Percentiles rank a stretch among this genome's conserved stretches.
Conservation (phyloP, 1,140 invertebrate species). For the Conus betulinus region DNA sequence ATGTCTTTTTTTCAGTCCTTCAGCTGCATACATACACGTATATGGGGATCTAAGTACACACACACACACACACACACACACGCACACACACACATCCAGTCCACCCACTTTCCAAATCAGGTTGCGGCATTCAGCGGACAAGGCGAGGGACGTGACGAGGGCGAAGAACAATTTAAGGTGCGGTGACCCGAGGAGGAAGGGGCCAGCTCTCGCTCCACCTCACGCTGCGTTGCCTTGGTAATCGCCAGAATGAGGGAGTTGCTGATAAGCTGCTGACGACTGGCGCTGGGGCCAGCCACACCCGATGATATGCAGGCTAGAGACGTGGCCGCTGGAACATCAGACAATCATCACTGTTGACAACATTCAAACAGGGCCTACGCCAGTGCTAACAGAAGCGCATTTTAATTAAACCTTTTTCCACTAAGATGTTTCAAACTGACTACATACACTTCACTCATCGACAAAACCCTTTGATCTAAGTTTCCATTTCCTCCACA, state of each 20-base stretch:
- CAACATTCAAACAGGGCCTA: too few species aligned
- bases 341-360: too few species aligned
- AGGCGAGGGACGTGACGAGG: slow-evolving; percentile 61
- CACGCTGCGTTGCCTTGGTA: slow-evolving; percentile 60
- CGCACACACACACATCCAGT: background rate
- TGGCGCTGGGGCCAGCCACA: slow-evolving; percentile 20
- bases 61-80: background rate
- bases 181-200: slow-evolving; percentile 19
- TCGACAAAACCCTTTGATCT: too few species aligned
- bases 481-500: too few species aligned
- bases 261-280: slow-evolving; percentile 49
- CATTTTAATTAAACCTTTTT: too few species aligned
- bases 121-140: slow-evolving; percentile 69
- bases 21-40: too few species aligned
- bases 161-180: slow-evolving; percentile 55
- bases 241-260: slow-evolving; percentile 69
- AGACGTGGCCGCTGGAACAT: slow-evolving; percentile 64
- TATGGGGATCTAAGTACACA: too few species aligned
- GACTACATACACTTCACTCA: too few species aligned
- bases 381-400: too few species aligned
- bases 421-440: too few species aligned
- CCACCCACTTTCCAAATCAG: slow-evolving; percentile 71
- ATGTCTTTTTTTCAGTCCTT: too few species aligned
- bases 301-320: slow-evolving; percentile 57
- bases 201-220: slow-evolving; percentile 50